Base-by-base conservation (phyloP, 2,888 invertebrate genomes). In the Drosophila lutescens region DNA sequence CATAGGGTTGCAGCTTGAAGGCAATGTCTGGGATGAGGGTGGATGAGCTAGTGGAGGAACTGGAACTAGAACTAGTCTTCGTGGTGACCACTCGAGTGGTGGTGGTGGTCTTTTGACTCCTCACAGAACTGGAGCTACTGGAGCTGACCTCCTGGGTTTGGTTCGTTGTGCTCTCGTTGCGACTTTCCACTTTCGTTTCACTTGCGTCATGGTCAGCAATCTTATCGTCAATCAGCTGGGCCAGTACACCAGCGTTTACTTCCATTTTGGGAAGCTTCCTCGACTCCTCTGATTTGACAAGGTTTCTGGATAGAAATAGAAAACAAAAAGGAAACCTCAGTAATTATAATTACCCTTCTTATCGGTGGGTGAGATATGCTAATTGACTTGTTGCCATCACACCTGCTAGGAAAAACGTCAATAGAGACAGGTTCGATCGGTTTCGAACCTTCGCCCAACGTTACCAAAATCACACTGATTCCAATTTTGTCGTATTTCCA, bases 201-300 rank as follows among this genome's bases (percentile, higher is more conserved):
- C 46, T 61, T 57, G 69, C 63, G 70, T 80, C 82, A 62, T 69
- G 73, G 67, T 57, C 80, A 13, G 50, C 60, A 66, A 79, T 86
- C 88, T 83, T 83, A 83, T 83, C 88, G 34, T 62, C 49, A 50
- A 34, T 46, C 50, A 47, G 58, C 65, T 70, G 60, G 51, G 55
- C 46, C 58, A 62, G 44, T 40, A 61, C 56, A 36, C 47, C 59
- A 17, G 65, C 61, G 50, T 30, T 67, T 32, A 40, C 61, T 65
- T 79, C 82, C 81, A 81, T 76, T 74, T 78, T 74, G 66, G 68
- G 67, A 60, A 65, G 85, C 82, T 90, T 91, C 74, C 82, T 85
- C 44, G 89, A 79, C 78, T 91, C 91, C 80, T 91, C 91, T 56
- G 90, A 88, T 73, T 90, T 87, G 61, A 89, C 91, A 78, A 91